These are phyloP conservation scores for Macrosiphum euphorbiae DNA, from an alignment of 2,888 invertebrate species.

Conservation along the genomic window DNA sequence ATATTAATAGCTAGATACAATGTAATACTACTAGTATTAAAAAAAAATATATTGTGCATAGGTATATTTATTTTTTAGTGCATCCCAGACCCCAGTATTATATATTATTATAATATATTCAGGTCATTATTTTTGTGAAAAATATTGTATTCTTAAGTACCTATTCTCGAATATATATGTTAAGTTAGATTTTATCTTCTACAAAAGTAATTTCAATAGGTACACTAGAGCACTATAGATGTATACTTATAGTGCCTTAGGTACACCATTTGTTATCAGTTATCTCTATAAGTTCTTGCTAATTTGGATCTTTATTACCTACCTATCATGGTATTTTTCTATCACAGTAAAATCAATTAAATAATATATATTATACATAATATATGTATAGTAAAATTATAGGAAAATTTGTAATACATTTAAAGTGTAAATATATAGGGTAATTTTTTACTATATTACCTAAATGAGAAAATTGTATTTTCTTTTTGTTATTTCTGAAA, in stretches of 20 bases:
- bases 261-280: background rate
- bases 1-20: background rate
- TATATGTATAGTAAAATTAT: background rate
- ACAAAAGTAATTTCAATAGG: too few relatives aligned
- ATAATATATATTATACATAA: background rate
- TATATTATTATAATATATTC: background rate
- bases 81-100: background rate
- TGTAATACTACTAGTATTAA: background rate
- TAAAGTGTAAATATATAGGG: background rate
- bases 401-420: background rate
- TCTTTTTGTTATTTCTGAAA: background rate
- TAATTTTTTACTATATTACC: background rate
- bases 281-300: background rate
- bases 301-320: slow-evolving; percentile 5
- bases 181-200: background rate
- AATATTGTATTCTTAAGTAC: background rate
- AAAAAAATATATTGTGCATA: background rate
- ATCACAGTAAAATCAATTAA: background rate
- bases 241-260: too few relatives aligned
- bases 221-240: too few relatives aligned
- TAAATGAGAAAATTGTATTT: background rate
- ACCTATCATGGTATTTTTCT: background rate
- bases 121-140: background rate
- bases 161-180: background rate
- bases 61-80: background rate